These are phyloP conservation scores for Rhingia campestris DNA, from an alignment of 2,888 invertebrate genomes.

Conservation along the genomic window DNA sequence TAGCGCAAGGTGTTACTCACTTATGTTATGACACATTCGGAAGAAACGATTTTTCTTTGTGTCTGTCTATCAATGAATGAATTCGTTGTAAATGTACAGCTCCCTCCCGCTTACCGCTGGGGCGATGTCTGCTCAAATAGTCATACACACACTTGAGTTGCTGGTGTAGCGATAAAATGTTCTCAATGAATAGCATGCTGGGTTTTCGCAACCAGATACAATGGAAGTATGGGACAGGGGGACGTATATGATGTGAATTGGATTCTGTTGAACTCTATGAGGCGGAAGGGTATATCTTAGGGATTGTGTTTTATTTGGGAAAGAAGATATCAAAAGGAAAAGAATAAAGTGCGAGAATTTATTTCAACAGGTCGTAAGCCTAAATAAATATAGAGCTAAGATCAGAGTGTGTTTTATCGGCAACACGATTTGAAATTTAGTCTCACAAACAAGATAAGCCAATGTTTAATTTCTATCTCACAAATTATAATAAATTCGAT, in stretches of 20 bases:
- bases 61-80: slow-evolving; percentile 58
- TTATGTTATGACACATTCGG: slow-evolving; percentile 61
- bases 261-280: slow-evolving; percentile 5
- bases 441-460: no score
- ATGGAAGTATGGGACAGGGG: slow-evolving; percentile 13
- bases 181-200: slow-evolving; percentile 55
- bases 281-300: not conserved
- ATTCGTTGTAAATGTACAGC: slow-evolving; percentile 49
- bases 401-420: no score
- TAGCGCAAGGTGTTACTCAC: slow-evolving; percentile 62
- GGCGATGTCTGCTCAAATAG: not conserved
- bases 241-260: slow-evolving; percentile 47
- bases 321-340: no score
- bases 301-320: not conserved
- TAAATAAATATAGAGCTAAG: no score
- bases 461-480: no score
- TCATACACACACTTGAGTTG: slow-evolving; percentile 17
- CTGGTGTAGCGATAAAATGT: slow-evolving; percentile 44
- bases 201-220: slow-evolving; percentile 17
- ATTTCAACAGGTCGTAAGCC: no score
- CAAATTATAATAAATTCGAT: no score
- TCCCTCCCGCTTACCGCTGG: not conserved
- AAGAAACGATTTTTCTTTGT: slow-evolving; percentile 52
- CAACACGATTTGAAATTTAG: no score
- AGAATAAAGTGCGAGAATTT: no score